Conservation (phyloP, 1,140 invertebrate genomes). For the Drosophila ambigua region DNA sequence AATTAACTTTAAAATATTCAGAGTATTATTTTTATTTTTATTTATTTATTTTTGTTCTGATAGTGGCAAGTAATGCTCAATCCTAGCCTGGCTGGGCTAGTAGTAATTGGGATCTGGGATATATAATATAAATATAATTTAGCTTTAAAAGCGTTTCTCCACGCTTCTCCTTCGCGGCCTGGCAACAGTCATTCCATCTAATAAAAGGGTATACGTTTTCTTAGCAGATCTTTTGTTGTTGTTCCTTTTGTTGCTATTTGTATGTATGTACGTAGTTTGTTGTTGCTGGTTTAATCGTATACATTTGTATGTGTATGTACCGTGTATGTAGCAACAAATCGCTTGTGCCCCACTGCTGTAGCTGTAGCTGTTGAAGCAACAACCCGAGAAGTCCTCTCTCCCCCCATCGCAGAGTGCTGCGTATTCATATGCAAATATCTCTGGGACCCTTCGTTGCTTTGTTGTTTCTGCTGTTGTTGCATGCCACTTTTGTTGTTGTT, state of each 20-base stretch:
- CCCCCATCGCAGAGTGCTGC: constrained; percentile 51
- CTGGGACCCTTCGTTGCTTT: constrained; percentile 67
- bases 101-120: too few species aligned
- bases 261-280: constrained; percentile 5
- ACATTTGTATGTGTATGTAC: not conserved
- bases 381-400: constrained; percentile 32
- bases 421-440: constrained; percentile 78
- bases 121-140: too few species aligned
- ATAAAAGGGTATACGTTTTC: constrained; percentile 49
- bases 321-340: constrained; percentile 45
- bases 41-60: too few species aligned
- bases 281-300: constrained; percentile 67
- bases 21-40: too few species aligned
- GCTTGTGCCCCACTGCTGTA: constrained; percentile 22
- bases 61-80: too few species aligned
- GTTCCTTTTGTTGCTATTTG: constrained; percentile 43
- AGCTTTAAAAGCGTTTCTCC: too few species aligned
- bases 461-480: constrained; percentile 24
- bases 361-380: constrained; percentile 50
- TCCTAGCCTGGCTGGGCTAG: too few species aligned
- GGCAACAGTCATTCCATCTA: too few species aligned
- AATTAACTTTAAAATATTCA: too few species aligned
- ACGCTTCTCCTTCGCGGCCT: too few species aligned
- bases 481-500: constrained; percentile 21
- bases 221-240: constrained; percentile 25